These are phyloP conservation scores for Premnoplex brunnescens DNA, from an alignment of 2,797 vertebrate species.

Conservation along the genomic window DNA sequence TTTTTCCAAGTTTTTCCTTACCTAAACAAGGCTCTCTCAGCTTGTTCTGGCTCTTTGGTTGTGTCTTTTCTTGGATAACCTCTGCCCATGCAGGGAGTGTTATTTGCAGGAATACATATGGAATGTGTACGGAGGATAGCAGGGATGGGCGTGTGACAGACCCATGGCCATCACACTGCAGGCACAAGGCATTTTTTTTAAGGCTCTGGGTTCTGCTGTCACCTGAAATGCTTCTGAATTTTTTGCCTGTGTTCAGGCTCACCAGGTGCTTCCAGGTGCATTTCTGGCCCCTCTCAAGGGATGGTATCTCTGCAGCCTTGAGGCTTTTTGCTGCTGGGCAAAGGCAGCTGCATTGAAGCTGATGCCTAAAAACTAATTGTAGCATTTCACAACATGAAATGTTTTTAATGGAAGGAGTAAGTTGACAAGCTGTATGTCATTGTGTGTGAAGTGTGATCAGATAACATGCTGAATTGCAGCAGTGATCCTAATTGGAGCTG, in stretches of 20 bases:
- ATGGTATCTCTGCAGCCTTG: neutral
- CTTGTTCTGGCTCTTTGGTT: neutral
- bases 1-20: neutral
- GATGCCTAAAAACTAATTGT: neutral
- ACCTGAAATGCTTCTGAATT: neutral
- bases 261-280: neutral
- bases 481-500: neutral
- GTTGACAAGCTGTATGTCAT: neutral
- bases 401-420: neutral
- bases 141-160: neutral
- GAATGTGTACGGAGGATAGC: neutral
- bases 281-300: neutral
- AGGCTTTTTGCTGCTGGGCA: neutral
- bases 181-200: neutral
- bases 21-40: neutral
- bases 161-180: fast-evolving
- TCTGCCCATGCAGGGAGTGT: fast-evolving
- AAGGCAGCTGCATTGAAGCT: neutral
- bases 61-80: neutral
- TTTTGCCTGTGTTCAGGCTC: neutral
- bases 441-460: neutral
- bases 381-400: neutral
- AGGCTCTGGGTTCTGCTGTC: neutral
- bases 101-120: neutral
- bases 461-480: neutral